Evolutionary conservation across 1,140 invertebrate genomes (phyloP).

Genomic region (Phocides pigmalion): DNA sequence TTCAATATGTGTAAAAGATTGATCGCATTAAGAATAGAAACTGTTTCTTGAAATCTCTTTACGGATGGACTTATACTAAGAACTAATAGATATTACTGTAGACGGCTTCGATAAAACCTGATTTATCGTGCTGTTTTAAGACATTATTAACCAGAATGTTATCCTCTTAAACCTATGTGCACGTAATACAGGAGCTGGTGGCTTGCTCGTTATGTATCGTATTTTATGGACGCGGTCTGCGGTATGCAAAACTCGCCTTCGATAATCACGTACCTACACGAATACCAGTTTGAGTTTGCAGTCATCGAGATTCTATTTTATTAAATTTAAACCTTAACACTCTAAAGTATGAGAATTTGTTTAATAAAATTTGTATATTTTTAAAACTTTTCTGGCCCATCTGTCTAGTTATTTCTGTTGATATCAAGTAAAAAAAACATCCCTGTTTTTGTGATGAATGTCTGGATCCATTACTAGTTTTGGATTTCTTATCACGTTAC

Average conservation of each 20-base stretch:
- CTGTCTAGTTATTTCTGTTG: slow-evolving; percentile 11
- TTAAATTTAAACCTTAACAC: slow-evolving; percentile 17
- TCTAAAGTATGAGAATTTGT: not conserved
- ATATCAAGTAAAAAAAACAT: not conserved
- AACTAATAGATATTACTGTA: slow-evolving; percentile 2
- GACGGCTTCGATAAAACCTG: slow-evolving; percentile 26
- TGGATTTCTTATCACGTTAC: not conserved
- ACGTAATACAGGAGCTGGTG: slow-evolving; percentile 73
- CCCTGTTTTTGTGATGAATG: not conserved
- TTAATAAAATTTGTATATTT: not conserved
- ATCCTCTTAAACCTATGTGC: slow-evolving; percentile 38
- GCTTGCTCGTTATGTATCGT: slow-evolving; percentile 72
- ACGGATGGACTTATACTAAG: not conserved
- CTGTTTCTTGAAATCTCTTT: not conserved
- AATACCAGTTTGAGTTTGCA: slow-evolving; percentile 46
- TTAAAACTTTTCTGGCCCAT: not conserved
- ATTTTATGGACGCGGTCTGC: slow-evolving; percentile 75
- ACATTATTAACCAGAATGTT: slow-evolving; percentile 28
- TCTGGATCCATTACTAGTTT: not conserved
- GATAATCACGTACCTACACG: slow-evolving; percentile 65
- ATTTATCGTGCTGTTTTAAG: slow-evolving; percentile 26
- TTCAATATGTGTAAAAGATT: too few species aligned
- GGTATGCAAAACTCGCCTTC: slow-evolving; percentile 75
- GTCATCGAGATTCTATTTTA: slow-evolving; percentile 22
- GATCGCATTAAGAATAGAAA: not conserved